Conservation (phyloP, 1,140 invertebrate species). For the Thereuonema tuberculata region DNA sequence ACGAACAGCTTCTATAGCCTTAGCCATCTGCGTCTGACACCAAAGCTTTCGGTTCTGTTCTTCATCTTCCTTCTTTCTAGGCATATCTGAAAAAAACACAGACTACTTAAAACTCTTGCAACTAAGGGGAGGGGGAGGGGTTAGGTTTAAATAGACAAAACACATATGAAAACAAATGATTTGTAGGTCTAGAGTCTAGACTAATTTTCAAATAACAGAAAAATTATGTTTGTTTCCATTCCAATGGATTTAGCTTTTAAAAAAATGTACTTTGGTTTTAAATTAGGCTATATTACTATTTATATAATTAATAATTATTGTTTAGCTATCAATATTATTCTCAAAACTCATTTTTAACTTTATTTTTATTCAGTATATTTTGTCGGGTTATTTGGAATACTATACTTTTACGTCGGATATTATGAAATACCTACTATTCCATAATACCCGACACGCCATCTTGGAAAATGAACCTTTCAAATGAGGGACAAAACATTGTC, state of each 20-base stretch:
- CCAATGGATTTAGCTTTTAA: neutral
- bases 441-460: neutral
- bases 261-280: neutral
- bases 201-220: neutral
- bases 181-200: neutral
- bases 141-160: neutral
- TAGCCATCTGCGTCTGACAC: neutral
- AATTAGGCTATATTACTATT: neutral
- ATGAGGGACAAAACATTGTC: neutral
- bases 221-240: neutral
- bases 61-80: neutral
- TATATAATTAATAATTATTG: neutral
- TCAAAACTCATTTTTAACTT: neutral
- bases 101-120: neutral
- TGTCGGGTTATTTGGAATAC: neutral
- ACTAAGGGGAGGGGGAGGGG: no score
- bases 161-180: neutral
- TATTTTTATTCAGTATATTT: neutral
- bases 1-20: slow-evolving; percentile 7
- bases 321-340: neutral
- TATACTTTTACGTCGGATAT: no score
- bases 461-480: neutral
- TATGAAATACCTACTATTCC: no score
- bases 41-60: neutral
- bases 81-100: neutral